Evolutionary conservation across 1,140 invertebrate species (phyloP).

Genomic region (Conopomorpha cramerella): DNA sequence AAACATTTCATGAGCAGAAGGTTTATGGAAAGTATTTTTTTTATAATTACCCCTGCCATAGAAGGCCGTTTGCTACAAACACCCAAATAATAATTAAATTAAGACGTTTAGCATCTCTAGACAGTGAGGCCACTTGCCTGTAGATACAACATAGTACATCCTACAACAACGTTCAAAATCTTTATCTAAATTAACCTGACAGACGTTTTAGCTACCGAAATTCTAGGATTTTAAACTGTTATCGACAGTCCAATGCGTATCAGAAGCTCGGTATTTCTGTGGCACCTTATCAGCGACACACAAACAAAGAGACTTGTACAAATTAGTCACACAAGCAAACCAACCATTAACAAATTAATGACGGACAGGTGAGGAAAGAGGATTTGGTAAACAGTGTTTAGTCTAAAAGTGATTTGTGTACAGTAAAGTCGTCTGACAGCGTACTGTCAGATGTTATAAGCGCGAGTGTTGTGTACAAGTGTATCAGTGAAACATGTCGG

Average conservation of each 20-base stretch:
- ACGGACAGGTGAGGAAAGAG: constrained; percentile 46
- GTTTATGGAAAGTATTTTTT: too few species aligned
- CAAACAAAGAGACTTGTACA: constrained; percentile 26
- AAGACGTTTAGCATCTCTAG: too few species aligned
- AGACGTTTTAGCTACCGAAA: constrained; percentile 45
- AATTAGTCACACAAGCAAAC: constrained; percentile 39
- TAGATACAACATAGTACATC: too few species aligned
- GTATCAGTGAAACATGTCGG: constrained; percentile 20
- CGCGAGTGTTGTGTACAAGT: too few species aligned
- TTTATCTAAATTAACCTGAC: constrained; percentile 11
- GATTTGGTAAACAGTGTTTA: constrained; percentile 55
- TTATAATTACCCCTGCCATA: too few species aligned
- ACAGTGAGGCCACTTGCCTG: too few species aligned
- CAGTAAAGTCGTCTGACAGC: constrained; percentile 7
- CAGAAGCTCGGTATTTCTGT: constrained; percentile 37
- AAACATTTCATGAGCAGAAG: too few species aligned
- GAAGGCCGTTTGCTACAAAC: too few species aligned
- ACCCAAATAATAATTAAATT: too few species aligned
- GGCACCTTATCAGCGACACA: constrained; percentile 41
- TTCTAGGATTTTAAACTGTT: constrained; percentile 32
- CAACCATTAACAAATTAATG: constrained; percentile 57
- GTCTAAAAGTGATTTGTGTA: constrained; percentile 16
- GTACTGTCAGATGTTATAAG: too few species aligned
- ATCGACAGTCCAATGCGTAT: constrained; percentile 36
- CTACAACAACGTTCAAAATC: not conserved